A percentile compares a stretch with the other conserved stretches of the same genome.
Evolutionary conservation across 2,888 invertebrate genomes (phyloP).

Genomic region (Alloscopus bannaensis): DNA sequence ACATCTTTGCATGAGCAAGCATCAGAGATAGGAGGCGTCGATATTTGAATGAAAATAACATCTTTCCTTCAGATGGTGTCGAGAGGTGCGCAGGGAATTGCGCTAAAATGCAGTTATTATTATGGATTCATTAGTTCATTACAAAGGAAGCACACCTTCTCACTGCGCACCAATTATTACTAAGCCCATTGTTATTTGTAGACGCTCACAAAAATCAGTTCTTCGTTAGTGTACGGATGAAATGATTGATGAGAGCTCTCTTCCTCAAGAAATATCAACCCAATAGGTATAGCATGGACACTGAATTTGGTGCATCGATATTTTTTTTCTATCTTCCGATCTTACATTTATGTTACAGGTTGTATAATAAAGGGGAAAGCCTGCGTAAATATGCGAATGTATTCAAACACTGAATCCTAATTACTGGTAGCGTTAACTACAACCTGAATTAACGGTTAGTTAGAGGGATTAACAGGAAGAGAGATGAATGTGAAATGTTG

Average conservation of each 20-base stretch:
- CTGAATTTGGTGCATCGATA: not conserved
- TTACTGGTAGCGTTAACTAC: no score
- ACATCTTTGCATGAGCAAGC: not conserved
- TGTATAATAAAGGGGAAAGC: conserved; percentile 17
- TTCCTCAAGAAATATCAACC: not conserved
- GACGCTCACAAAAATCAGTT: not conserved
- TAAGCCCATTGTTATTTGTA: not conserved
- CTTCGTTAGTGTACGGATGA: not conserved
- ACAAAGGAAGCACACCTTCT: not conserved
- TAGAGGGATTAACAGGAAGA: no score
- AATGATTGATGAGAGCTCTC: not conserved
- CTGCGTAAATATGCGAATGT: not conserved
- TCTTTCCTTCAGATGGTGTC: no score
- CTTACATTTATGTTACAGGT: conserved; percentile 14
- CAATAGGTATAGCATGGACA: not conserved
- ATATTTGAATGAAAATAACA: not conserved
- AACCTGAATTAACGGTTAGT: no score
- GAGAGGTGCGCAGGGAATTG: no score
- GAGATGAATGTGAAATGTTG: no score
- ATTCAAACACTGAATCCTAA: not conserved
- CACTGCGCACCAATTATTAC: not conserved
- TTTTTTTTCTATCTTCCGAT: not conserved
- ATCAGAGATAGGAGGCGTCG: not conserved
- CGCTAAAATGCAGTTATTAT: not conserved
- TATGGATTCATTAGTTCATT: not conserved